These are phyloP conservation scores for Ectropis crepuscularia DNA, from an alignment of 2,888 invertebrate species.

Conservation along the genomic window DNA sequence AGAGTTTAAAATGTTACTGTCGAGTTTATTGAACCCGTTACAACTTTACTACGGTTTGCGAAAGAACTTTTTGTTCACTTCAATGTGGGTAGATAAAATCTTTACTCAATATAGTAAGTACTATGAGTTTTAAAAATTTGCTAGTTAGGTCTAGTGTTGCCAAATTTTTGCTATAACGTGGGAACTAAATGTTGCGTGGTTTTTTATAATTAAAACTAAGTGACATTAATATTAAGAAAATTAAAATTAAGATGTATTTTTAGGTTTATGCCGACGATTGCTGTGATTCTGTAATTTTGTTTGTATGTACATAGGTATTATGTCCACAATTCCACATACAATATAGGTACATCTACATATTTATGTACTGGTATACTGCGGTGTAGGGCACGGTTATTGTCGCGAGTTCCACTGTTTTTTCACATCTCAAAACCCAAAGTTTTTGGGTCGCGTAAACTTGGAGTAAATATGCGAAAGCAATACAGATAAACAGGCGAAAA, in stretches of 20 bases:
- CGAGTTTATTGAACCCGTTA: slow-evolving; percentile 28
- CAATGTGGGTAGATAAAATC: slow-evolving; percentile 10
- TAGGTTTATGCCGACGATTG: no score
- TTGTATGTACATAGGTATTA: no score
- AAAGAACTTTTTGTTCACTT: slow-evolving; percentile 15
- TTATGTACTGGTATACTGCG: no score
- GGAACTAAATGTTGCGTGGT: not conserved
- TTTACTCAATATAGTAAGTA: slow-evolving; percentile 7
- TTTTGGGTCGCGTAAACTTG: no score
- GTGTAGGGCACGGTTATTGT: no score
- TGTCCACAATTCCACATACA: no score
- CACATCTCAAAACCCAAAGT: not conserved
- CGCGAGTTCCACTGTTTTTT: not conserved
- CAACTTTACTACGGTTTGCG: slow-evolving; percentile 25
- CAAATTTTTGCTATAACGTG: not conserved
- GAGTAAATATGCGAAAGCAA: no score
- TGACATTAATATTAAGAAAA: no score
- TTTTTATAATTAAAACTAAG: not conserved
- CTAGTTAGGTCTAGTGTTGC: slow-evolving; percentile 1
- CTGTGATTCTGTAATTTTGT: no score
- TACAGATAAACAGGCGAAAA: not conserved
- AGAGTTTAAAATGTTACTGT: slow-evolving; percentile 21
- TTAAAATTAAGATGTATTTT: not conserved
- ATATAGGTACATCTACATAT: no score
- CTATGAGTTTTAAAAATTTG: not conserved